phyloP scores from a whole-genome alignment of 2,888 invertebrate species.

The Epirrita christyi region DNA sequence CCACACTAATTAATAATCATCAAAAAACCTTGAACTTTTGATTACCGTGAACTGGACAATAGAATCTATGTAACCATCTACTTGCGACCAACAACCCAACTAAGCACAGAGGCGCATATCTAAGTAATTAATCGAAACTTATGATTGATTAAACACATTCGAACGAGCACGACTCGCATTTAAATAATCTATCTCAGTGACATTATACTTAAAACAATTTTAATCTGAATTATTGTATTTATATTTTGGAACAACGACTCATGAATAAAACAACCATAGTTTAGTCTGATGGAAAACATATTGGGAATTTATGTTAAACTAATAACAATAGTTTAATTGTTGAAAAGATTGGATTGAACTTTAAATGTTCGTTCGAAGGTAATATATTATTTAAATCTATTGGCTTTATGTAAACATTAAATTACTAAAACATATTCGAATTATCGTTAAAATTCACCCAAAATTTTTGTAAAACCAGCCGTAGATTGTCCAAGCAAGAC shows the following conservation, averaged over 20 bases:
- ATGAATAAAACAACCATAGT: slow-evolving; percentile 71
- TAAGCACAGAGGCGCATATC: slow-evolving; percentile 70
- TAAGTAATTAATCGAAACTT: slow-evolving; percentile 81
- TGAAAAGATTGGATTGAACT: slow-evolving; percentile 49
- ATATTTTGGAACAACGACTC: slow-evolving; percentile 73
- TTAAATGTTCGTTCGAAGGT: slow-evolving; percentile 36
- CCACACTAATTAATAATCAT: slow-evolving; percentile 81
- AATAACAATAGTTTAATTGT: slow-evolving; percentile 73
- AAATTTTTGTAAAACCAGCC: too few relatives aligned
- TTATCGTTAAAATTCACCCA: neutral
- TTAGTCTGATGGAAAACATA: slow-evolving; percentile 66
- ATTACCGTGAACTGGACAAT: slow-evolving; percentile 76
- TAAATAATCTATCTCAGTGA: slow-evolving; percentile 81
- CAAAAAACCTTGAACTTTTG: slow-evolving; percentile 81
- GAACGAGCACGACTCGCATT: slow-evolving; percentile 79
- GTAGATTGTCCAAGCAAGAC: too few relatives aligned
- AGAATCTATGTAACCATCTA: slow-evolving; percentile 69
- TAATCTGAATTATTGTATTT: slow-evolving; percentile 78
- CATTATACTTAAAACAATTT: slow-evolving; percentile 81
- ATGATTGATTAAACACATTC: slow-evolving; percentile 84
- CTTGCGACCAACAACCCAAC: slow-evolving; percentile 60
- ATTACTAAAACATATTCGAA: slow-evolving; percentile 11
- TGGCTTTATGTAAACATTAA: slow-evolving; percentile 34
- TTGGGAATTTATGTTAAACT: slow-evolving; percentile 69
- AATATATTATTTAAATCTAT: slow-evolving; percentile 34